Evolutionary conservation across 2,113 vertebrate genomes (phyloP), one percentile per base, ranked within the genome.

Genomic region (Seriola quinqueradiata): DNA sequence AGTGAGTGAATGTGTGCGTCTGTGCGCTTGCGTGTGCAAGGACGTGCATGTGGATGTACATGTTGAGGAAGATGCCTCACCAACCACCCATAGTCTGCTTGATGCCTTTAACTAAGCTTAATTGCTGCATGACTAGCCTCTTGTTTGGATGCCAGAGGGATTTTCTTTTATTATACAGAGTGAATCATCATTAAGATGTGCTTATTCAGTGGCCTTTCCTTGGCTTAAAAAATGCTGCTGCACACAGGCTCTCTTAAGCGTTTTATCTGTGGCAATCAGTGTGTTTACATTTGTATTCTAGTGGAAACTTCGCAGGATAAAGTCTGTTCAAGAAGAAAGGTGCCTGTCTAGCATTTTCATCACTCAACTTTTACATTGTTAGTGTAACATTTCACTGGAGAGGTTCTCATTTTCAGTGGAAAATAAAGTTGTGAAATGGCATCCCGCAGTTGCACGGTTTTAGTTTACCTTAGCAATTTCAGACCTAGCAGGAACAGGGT

Each of bases 161-260:
- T 89, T 91, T 91, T 87, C 81, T 92, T 94, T 92, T 91, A 93
- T 92, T 88, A 93, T 92, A 89, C 85, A 63, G 63, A 81, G 84
- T 95, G 89, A 94, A 92, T 95, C 93, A 94, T 89, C 90, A 91
- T 93, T 90, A 91, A 88, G 84, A 93, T 92, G 84, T 90, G 85
- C 83, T 90, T 91, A 75, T 93, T 94, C 76, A 64, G 71, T 86
- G 55, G 75, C 85, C 79, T 75, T 90, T 85, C 63, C 83, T 83
- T 71, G 70, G 79, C 67, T 90, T 81, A 17, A 86, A 89, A 65
- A 87, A 82, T 44, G 59, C 70, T 82, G 44, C 60, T 12, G 63
- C 63, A 66, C 23, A 77, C 68, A 69, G 48, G 38, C 69, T 76
- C 7, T 77, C 75, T 79, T n/a, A 64, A 84, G 70, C 68, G 60